phyloP scores from a whole-genome alignment of 2,888 invertebrate species.

The Ceratothoa steindachneri region DNA sequence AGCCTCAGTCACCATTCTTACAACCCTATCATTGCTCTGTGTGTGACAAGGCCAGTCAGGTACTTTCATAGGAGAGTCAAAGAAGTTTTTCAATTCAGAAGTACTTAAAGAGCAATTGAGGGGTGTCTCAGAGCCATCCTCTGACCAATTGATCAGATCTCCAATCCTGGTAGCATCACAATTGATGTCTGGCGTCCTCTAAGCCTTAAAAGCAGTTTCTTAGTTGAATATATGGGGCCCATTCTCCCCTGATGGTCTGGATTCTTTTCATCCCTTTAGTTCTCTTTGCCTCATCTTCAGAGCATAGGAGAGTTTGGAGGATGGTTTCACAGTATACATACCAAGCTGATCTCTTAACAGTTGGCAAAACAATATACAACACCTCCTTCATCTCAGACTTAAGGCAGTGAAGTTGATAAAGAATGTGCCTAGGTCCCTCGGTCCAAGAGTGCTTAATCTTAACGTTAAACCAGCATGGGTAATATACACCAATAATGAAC shows the following conservation, averaged over 20 bases:
- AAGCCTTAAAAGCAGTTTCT: not conserved
- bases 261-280: constrained; percentile 7
- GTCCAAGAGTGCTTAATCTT: constrained; percentile 16
- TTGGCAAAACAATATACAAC: constrained; percentile 24
- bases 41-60: not conserved
- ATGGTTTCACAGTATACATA: constrained; percentile 18
- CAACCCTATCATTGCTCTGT: constrained; percentile 14
- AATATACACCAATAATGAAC: constrained; percentile 25
- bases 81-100: not conserved
- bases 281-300: constrained; percentile 18
- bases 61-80: not conserved
- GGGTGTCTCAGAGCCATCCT: not conserved
- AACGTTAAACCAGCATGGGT: constrained; percentile 17
- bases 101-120: constrained; percentile 13
- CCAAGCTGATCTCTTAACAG: constrained; percentile 26
- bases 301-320: constrained; percentile 15
- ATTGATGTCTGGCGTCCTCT: not conserved
- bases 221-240: not conserved
- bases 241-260: constrained; percentile 2
- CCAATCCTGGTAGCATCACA: not conserved
- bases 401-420: constrained; percentile 18
- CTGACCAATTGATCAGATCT: not conserved
- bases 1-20: constrained; percentile 9
- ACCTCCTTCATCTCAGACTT: constrained; percentile 22
- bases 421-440: constrained; percentile 21